Percentiles rank a stretch among this genome's conserved stretches.
phyloP scores from a whole-genome alignment of 2,113 vertebrate species.

The Hippocampus mohnikei region DNA sequence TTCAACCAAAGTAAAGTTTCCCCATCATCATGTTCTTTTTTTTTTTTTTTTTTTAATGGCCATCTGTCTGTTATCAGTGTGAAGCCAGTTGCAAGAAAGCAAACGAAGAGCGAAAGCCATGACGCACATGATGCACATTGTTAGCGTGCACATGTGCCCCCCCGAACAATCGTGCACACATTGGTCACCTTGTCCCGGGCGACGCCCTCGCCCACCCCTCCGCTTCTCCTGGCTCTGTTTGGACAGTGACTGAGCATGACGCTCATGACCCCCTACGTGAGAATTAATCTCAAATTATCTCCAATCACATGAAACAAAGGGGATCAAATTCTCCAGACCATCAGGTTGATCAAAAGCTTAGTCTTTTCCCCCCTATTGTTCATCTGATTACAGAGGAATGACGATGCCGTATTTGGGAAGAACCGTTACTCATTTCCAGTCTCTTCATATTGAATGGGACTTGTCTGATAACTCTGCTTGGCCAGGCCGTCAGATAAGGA shows the following conservation, averaged over 20 bases:
- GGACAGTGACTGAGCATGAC: conserved; percentile 48
- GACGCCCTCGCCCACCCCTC: neutral
- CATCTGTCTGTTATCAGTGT: conserved; percentile 69
- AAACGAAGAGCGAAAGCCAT: conserved; percentile 61
- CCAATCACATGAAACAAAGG: conserved; percentile 47
- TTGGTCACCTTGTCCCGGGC: conserved; percentile 13
- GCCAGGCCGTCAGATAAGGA: conserved; percentile 32
- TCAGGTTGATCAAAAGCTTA: conserved; percentile 47
- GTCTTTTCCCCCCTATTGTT: conserved; percentile 17
- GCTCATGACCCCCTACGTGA: conserved; percentile 28
- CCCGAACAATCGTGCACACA: conserved; percentile 13
- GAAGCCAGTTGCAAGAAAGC: conserved; percentile 66
- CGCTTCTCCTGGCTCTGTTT: conserved; percentile 25
- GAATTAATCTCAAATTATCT: conserved; percentile 41
- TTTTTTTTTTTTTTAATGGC: conserved; percentile 12
- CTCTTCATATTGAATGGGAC: neutral
- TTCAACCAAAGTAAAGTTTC: conserved; percentile 34
- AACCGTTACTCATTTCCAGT: conserved; percentile 48
- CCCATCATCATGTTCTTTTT: conserved; percentile 33
- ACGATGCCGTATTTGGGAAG: conserved; percentile 54
- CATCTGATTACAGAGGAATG: conserved; percentile 29
- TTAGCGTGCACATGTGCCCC: conserved; percentile 39
- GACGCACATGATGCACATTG: conserved; percentile 66
- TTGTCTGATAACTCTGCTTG: conserved; percentile 12
- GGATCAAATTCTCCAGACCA: conserved; percentile 51